These are phyloP conservation scores for Distichodus sexfasciatus DNA, from an alignment of 2,797 vertebrate genomes.

Conservation along the genomic window DNA sequence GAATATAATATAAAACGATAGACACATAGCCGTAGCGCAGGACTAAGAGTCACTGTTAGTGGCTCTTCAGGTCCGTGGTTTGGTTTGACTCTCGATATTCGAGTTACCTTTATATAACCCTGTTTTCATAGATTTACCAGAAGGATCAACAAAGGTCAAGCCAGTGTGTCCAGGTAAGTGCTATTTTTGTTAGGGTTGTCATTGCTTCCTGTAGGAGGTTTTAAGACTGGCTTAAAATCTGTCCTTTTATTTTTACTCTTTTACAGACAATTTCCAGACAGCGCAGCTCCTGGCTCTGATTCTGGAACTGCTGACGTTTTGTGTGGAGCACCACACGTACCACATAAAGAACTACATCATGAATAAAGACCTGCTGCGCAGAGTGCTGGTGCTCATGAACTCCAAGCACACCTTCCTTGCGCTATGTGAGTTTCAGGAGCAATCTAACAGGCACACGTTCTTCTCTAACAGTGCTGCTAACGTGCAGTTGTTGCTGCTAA, in stretches of 20 bases:
- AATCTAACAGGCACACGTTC: too few relatives aligned
- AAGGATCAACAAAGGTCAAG: conserved; percentile 84
- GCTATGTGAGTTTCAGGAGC: conserved; percentile 87
- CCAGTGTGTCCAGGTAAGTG: conserved; percentile 89
- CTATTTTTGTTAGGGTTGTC: conserved; percentile 19
- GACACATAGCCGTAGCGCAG: too few relatives aligned
- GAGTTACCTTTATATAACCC: neutral
- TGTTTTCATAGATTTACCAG: conserved; percentile 77
- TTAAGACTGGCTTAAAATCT: neutral
- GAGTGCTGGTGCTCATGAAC: conserved; percentile 97
- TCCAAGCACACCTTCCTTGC: conserved; percentile 99
- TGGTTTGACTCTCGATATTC: too few relatives aligned
- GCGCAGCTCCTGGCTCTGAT: conserved; percentile 97
- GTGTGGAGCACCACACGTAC: conserved; percentile 97
- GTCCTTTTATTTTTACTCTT: neutral
- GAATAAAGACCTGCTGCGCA: conserved; percentile 96
- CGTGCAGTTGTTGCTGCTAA: too few relatives aligned
- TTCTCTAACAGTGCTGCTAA: neutral
- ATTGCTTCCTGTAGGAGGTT: neutral
- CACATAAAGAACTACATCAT: conserved; percentile 99
- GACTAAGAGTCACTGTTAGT: too few relatives aligned
- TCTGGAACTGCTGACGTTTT: conserved; percentile 96
- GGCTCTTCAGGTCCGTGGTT: too few relatives aligned
- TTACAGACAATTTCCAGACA: conserved; percentile 96
- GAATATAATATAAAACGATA: too few relatives aligned